These are phyloP conservation scores for Enteromius argenteus DNA, from an alignment of 2,797 vertebrate genomes.

Conservation along the genomic window DNA sequence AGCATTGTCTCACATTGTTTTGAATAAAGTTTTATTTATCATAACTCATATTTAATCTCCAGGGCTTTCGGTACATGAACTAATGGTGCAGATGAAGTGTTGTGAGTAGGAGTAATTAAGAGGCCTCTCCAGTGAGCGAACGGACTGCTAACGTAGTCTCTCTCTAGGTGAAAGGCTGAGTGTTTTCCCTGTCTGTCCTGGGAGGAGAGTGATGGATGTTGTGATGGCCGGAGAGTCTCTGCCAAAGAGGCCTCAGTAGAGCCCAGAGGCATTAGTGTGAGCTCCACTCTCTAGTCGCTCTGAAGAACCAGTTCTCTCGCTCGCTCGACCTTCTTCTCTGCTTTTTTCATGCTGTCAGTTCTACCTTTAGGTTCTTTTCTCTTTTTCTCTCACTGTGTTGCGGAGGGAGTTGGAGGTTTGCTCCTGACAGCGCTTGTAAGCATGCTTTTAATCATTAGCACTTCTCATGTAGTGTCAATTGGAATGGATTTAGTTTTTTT, in stretches of 20 bases:
- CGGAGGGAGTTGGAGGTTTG: constrained; percentile 31
- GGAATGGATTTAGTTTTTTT: constrained; percentile 19
- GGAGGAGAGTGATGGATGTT: constrained; percentile 64
- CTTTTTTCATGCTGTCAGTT: constrained; percentile 32
- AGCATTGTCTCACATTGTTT: constrained; percentile 49
- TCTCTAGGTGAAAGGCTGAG: constrained; percentile 55
- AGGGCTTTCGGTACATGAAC: constrained; percentile 49
- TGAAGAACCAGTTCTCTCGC: constrained; percentile 40
- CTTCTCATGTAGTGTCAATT: constrained; percentile 47
- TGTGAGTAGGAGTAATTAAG: constrained; percentile 61
- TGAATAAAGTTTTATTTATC: constrained; percentile 61
- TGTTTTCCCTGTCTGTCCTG: constrained; percentile 59
- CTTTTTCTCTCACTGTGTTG: constrained; percentile 22
- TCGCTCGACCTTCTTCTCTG: constrained; percentile 25
- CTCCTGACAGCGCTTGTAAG: constrained; percentile 38
- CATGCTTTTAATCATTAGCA: constrained; percentile 57
- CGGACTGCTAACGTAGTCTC: constrained; percentile 37
- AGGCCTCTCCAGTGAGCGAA: constrained; percentile 36
- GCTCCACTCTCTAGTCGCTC: constrained; percentile 36
- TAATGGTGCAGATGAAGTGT: constrained; percentile 59
- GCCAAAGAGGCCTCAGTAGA: constrained; percentile 63
- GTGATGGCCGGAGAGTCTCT: constrained; percentile 60
- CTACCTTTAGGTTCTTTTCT: neutral
- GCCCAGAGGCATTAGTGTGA: constrained; percentile 48
- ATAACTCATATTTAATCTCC: constrained; percentile 55